These are phyloP conservation scores for Tetraodon nigroviridis DNA, from an alignment of 2,113 vertebrate genomes.

Conservation along the genomic window DNA sequence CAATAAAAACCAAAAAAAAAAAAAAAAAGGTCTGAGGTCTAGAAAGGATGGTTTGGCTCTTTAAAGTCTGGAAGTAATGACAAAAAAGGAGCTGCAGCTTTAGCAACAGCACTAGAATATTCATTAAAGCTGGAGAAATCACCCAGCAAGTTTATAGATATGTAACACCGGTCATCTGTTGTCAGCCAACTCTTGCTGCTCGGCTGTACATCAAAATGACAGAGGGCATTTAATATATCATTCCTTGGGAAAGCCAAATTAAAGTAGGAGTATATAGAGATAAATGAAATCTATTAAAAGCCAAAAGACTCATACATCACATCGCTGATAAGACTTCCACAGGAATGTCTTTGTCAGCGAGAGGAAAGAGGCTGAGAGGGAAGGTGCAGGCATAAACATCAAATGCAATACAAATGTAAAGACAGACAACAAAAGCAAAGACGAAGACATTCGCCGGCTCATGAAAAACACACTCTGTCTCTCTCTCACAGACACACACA, in stretches of 20 bases:
- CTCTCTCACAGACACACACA: conserved; percentile 16
- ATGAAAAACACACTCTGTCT: conserved; percentile 16
- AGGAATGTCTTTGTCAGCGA: conserved; percentile 41
- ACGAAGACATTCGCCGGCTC: conserved; percentile 18
- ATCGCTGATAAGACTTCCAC: conserved; percentile 64
- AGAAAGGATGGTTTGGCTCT: conserved; percentile 1
- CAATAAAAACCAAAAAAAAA: not conserved
- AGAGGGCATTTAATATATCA: conserved; percentile 67
- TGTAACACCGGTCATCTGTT: conserved; percentile 3
- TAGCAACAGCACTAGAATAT: not conserved
- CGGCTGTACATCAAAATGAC: conserved; percentile 69
- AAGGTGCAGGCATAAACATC: conserved; percentile 17
- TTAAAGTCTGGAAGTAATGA: not conserved
- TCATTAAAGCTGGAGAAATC: conserved; percentile 29
- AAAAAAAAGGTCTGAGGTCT: no score
- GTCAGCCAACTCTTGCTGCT: conserved; percentile 9
- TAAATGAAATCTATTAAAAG: conserved; percentile 73
- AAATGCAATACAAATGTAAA: conserved; percentile 20
- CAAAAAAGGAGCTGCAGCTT: not conserved
- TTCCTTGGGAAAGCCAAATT: conserved; percentile 63
- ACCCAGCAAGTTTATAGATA: not conserved
- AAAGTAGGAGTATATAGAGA: conserved; percentile 68
- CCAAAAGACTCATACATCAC: conserved; percentile 72
- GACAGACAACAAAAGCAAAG: conserved; percentile 20
- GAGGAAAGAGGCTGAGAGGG: conserved; percentile 28